Evolutionary conservation across 2,113 vertebrate genomes (phyloP).

Genomic region (Hucho hucho): DNA sequence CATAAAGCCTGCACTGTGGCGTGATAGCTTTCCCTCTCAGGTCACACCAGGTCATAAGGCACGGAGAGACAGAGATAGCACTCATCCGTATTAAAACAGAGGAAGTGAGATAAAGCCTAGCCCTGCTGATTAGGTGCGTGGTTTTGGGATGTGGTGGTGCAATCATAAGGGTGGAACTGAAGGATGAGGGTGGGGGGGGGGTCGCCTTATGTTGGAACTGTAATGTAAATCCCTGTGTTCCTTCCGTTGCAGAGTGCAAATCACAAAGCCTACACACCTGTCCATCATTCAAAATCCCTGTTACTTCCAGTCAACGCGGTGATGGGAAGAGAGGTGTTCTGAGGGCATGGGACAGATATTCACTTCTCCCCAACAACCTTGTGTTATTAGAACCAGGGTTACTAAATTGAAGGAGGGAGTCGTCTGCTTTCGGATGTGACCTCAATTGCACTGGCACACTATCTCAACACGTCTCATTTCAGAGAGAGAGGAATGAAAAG

Average conservation of each 20-base stretch:
- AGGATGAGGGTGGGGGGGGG: conserved; percentile 42
- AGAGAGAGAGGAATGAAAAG: too few species aligned
- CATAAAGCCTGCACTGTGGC: conserved; percentile 28
- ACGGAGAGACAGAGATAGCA: conserved; percentile 51
- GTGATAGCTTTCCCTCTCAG: conserved; percentile 54
- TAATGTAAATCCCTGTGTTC: conserved; percentile 73
- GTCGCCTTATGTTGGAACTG: background rate
- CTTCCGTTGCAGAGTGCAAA: conserved; percentile 60
- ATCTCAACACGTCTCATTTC: too few species aligned
- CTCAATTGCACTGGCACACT: conserved; percentile 64
- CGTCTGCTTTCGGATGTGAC: conserved; percentile 62
- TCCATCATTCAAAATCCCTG: conserved; percentile 69
- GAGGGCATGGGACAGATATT: conserved; percentile 50
- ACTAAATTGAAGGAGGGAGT: conserved; percentile 58
- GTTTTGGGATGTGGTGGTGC: conserved; percentile 26
- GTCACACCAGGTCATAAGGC: conserved; percentile 60
- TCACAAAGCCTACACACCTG: conserved; percentile 70
- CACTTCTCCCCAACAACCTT: conserved; percentile 58
- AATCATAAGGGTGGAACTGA: conserved; percentile 62
- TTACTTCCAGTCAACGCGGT: conserved; percentile 57
- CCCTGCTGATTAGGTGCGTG: conserved; percentile 40
- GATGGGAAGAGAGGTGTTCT: conserved; percentile 36
- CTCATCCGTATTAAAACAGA: conserved; percentile 55
- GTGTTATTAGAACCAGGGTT: conserved; percentile 62
- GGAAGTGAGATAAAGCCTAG: conserved; percentile 65